Base-by-base conservation (phyloP, 2,113 vertebrate genomes). In the Oostethus manadensis region DNA sequence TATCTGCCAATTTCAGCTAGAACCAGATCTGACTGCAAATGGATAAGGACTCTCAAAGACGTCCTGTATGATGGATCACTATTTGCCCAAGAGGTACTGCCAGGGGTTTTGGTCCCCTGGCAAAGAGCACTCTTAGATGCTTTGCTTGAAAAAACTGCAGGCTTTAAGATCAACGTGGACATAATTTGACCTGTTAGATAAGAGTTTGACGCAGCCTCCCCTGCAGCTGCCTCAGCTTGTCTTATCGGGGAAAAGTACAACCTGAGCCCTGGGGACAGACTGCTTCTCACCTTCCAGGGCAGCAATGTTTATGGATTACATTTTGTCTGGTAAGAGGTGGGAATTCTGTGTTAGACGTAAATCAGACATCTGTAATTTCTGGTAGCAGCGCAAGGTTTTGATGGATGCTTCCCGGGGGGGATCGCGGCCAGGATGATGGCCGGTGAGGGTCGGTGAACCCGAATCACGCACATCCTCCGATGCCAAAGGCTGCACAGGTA, bases 401-500 rank as follows among this genome's bases (percentile, higher is more conserved):
- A 62, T 62, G 60, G 33, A 13, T 20, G 33, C n/a, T 38, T 33
- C 53, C 53, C 1, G n/a, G 58, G 60, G 60, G 72, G 55, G 11
- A 6, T 14, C 11, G 33, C 33, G 16, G 40, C 11, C 35, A 6
- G n/a, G 18, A 38, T 55, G 26, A 53, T n/a, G 51, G 51, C 35
- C 7, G 51, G 57, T 49, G 56, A 60, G 65, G 57, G 62, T 69
- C 60, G 51, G 29, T 1, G 54, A 46, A 44, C 43, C 51, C 64
- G 76, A 77, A 82, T 79, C 76, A 74, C 55, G 0, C 79, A 70
- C 71, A 70, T 74, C 74, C 64, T 61, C 54, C 67, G n/a, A 65
- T 72, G 62, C 70, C 33, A 60, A 59, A 49, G 64, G 42, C 22
- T 58, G 54, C 21, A 60, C 45, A 55, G 21, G 10, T 59, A 66